Conservation (phyloP, 2,113 vertebrate species). For the Odontophorus gujanensis region DNA sequence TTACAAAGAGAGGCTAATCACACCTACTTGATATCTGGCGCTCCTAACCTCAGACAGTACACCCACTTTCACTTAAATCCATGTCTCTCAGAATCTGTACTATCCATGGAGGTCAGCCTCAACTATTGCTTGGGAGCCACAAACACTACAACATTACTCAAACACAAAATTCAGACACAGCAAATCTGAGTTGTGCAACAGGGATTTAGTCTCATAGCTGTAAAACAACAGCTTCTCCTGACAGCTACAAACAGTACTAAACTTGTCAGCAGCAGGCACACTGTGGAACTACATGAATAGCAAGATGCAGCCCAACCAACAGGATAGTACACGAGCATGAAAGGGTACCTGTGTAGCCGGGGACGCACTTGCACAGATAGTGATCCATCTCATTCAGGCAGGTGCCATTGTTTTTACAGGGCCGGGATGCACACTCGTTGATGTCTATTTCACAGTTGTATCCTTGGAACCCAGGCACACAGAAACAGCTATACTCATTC, state of each 20-base stretch:
- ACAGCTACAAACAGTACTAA: neutral
- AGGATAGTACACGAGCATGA: neutral
- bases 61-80: neutral
- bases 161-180: rapidly evolving
- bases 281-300: rapidly evolving
- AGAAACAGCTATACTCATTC: constrained; percentile 88
- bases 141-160: neutral
- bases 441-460: constrained; percentile 94
- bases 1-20: neutral
- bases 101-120: neutral
- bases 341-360: constrained; percentile 88
- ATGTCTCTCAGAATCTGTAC: neutral
- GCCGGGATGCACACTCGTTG: constrained; percentile 92
- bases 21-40: neutral
- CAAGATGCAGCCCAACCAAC: neutral
- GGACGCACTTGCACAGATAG: constrained; percentile 84
- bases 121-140: rapidly evolving
- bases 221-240: neutral
- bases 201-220: neutral
- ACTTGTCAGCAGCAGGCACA: neutral
- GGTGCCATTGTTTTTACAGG: constrained; percentile 89
- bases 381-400: constrained; percentile 89
- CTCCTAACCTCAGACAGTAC: neutral
- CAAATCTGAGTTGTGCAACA: rapidly evolving
- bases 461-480: constrained; percentile 96